Evolutionary conservation across 2,113 vertebrate genomes (phyloP), one percentile per base, ranked within the genome.

Genomic region (Scartelaos histophorus): DNA sequence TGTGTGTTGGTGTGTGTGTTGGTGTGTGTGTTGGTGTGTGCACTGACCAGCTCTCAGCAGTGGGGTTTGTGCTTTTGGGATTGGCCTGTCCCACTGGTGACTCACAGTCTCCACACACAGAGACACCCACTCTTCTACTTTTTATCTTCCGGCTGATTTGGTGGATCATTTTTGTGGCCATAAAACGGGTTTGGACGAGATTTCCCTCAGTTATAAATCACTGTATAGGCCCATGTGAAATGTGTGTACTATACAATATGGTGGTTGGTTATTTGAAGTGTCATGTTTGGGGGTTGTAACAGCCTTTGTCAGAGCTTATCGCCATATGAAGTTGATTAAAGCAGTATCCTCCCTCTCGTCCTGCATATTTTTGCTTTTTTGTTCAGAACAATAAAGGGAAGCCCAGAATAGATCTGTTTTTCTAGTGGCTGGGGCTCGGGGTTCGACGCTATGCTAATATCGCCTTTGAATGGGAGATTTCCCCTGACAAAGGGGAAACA

Each of bases 401-500:
- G 62, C 16, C 56, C 12, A 76, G 83, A 66, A 87, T 69, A 75
- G 13, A 1, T 0, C 1, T 57, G 2, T 75, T 70, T 64, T 64
- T 66, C 47, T 12, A 10, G 46, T 69, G 60, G 67, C 74, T 76
- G 70, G 69, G 68, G 21, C 34, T 29, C 22, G 56, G 15, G 51
- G 76, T 76, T 80, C 78, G 78, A 70, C 83, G 58, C 88, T 90
- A 89, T 88, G 87, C 80, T 90, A 89, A 90, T 86, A 89, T 74
- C 34, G 65, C 45, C 47, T 75, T 47, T 81, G 74, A 85, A 90
- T 80, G 84, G 75, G 82, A 88, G 72, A 80, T 80, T 76, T 79
- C 74, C 76, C 80, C 78, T 70, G 82, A 91, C 90, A 92, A 90
- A 86, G 83, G 66, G 70, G 75, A 35, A 67, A 67, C 73, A 70